Percentiles rank a stretch among this genome's conserved stretches.
phyloP scores from a whole-genome alignment of 2,888 invertebrate genomes.

The Caenorhabditis doughertyi region DNA sequence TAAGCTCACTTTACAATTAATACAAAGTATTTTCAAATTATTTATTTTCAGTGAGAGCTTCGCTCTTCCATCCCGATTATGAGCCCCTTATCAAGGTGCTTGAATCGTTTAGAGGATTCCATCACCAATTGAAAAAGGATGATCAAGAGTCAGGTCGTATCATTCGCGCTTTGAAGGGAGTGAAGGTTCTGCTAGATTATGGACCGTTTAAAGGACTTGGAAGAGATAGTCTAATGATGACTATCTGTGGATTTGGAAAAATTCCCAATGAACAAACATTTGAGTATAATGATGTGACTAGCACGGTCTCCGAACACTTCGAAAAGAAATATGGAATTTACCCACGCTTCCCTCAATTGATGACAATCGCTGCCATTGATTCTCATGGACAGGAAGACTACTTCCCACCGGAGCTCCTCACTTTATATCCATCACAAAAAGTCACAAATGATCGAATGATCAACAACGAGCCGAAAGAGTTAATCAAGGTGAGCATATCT shows the following conservation, averaged over 20 bases:
- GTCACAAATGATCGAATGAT: conserved; percentile 1
- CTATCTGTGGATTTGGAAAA: conserved; percentile 1
- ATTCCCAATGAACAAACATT: background rate
- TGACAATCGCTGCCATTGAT: background rate
- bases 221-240: background rate
- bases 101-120: background rate
- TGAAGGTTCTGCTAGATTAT: background rate
- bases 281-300: background rate
- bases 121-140: background rate
- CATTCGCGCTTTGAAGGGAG: background rate
- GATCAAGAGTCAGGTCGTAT: background rate
- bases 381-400: background rate
- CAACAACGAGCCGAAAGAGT: background rate
- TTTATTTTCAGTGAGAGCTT: conserved; percentile 6
- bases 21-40: background rate
- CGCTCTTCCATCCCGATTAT: background rate
- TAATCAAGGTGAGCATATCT: background rate
- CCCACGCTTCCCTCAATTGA: background rate
- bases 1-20: too few species aligned
- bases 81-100: background rate
- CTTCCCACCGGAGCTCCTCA: conserved; percentile 21
- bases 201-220: background rate
- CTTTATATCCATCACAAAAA: background rate
- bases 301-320: background rate
- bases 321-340: background rate